Evolutionary conservation across 1,140 invertebrate genomes (phyloP), one percentile per base, ranked within the genome.

Genomic region (Sarcophaga peregrina): DNA sequence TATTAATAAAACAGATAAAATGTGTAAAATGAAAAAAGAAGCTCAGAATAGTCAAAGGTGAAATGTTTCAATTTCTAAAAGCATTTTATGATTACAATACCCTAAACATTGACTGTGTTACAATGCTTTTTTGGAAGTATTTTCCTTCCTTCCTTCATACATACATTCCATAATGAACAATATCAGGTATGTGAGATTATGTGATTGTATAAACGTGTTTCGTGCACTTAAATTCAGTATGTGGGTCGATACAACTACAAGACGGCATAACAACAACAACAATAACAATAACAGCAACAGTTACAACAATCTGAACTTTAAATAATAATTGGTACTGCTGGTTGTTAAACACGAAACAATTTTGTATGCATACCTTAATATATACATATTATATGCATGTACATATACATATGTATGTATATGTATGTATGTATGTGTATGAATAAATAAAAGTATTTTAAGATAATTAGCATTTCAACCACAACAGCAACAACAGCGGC

Each of bases 271-370:
- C 25, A 37, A 37, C 25, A 37, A 37, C 25, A 37, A 37, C 1
- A 37, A 37, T 4, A 37, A 4, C 25, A 37, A 37, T 4, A 37
- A 37, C 25, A 37, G 25, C 15, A 8, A 52, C 13, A 52, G 54
- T n/a, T 7, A 58, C 15, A 58, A 58, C 7, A 58, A 58, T n/a
- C 1, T 6, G 11, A 58, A 58, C 13, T 54, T 58, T 58, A 58
- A 58, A 58, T 58, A 58, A 58, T n/a, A 58, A 58, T 58, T 58
- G 54, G 54, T 58, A 58, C 54, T 58, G n/a, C 54, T 58, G 54
- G 54, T 58, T 15, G 54, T 58, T 58, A n/a, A 58, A 58, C 54
- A 58, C 54, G 54, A 58, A 58, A 58, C 54, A 58, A 47, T n/a
- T 76, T 15, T 72, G n/a, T 72, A 11, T 20, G 37, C 9, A 72